Percentiles rank a stretch among this genome's conserved stretches.
phyloP scores from a whole-genome alignment of 2,888 invertebrate genomes.

The Selenia dentaria region DNA sequence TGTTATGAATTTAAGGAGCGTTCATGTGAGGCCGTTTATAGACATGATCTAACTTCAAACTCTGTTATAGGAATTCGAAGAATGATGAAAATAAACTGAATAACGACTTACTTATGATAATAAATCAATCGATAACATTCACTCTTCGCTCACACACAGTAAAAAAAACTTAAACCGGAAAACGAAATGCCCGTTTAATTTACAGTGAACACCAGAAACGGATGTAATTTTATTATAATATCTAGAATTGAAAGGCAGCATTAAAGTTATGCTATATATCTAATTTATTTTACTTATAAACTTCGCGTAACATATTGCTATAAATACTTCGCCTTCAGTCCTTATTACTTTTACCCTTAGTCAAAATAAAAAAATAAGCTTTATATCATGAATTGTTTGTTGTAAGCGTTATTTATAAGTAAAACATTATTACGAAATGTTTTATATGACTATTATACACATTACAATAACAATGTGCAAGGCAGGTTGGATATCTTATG shows the following conservation, averaged over 20 bases:
- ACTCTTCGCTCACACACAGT: too few relatives aligned
- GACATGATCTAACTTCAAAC: too few relatives aligned
- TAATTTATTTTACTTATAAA: slow-evolving; percentile 8
- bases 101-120: too few relatives aligned
- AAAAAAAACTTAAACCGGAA: too few relatives aligned
- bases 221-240: too few relatives aligned
- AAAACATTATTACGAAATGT: not conserved
- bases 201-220: too few relatives aligned
- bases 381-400: not conserved
- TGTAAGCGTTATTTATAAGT: slow-evolving; percentile 4
- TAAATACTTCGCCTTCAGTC: slow-evolving; percentile 2
- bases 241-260: slow-evolving; percentile 57
- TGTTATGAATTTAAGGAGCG: too few relatives aligned
- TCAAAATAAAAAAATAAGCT: slow-evolving; percentile 9
- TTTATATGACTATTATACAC: not conserved
- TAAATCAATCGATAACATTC: too few relatives aligned
- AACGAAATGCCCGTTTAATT: too few relatives aligned
- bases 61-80: too few relatives aligned
- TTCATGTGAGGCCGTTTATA: too few relatives aligned
- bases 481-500: not conserved
- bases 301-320: slow-evolving; percentile 3
- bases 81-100: too few relatives aligned
- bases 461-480: not conserved
- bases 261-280: slow-evolving; percentile 34
- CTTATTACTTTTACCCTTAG: not conserved